phyloP scores from a whole-genome alignment of 2,888 invertebrate species.

The Trissonchulus sp. region DNA sequence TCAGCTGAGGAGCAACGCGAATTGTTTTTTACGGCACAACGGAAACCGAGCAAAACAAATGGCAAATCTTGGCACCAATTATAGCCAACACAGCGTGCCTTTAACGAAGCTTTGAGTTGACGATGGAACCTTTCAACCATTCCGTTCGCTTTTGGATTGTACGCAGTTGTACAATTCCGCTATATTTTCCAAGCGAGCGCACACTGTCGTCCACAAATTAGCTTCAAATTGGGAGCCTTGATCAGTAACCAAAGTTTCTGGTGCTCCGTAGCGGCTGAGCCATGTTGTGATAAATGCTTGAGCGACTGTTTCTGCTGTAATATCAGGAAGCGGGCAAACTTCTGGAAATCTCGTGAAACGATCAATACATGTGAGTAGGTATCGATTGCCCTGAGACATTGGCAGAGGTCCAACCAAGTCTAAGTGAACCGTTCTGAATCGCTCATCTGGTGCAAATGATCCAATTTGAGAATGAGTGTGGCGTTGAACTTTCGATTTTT shows the following conservation, averaged over 20 bases:
- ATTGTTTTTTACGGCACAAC: neutral
- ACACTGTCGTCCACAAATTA: too few relatives aligned
- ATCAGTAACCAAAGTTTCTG: too few relatives aligned
- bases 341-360: neutral
- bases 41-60: neutral
- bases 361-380: too few relatives aligned
- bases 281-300: neutral
- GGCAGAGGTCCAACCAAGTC: neutral
- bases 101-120: neutral
- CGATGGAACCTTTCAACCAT: slow-evolving; percentile 1
- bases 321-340: neutral
- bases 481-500: too few relatives aligned
- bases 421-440: neutral
- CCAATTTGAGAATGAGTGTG: too few relatives aligned
- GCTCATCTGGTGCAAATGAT: too few relatives aligned
- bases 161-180: too few relatives aligned
- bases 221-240: too few relatives aligned
- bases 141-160: too few relatives aligned
- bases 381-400: too few relatives aligned
- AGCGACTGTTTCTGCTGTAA: neutral
- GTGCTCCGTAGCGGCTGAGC: too few relatives aligned
- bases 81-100: neutral
- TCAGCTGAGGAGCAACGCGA: neutral
- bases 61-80: neutral
- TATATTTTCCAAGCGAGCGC: too few relatives aligned